Evolutionary conservation across 2,797 vertebrate genomes (phyloP), one percentile per base, ranked within the genome.

Genomic region (Eulemur albifrons): DNA sequence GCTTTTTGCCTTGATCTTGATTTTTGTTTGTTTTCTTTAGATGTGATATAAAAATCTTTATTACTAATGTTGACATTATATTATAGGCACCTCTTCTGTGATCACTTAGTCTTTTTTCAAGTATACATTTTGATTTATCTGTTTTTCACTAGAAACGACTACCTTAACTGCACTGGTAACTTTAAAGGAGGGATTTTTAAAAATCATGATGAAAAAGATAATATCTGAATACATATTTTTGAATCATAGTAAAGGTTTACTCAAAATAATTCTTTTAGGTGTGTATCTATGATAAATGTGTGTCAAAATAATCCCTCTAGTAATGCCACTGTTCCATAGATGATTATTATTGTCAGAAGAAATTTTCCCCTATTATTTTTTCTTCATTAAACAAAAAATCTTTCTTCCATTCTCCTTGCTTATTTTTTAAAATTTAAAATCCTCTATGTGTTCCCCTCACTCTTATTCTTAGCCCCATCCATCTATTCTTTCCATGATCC

Each of bases 11-110:
- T 97, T 94, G 38, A 72, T 91, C 67, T 97, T 91, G 48, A 52
- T 93, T 96, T 97, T 90, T 88, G 8, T 91, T 95, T 96, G 43
- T 81, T 92, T 96, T 95, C 65, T 77, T 80, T 96, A 94, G 57
- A 9, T 88, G 5, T 27, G 70, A 52, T 90, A 87, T 79, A 81
- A 94, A 93, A 57, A 38, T 93, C 61, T 85, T 92, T 92, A 57
- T 91, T 83, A 81, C 45, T 93, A 52, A 94, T 61, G 38, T 94
- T 94, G 69, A 86, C 32, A 69, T 96, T 93, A 21, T 92, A 65
- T 90, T 94, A 80, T 18, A 88, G 70, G 40, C 9, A 85, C 45
- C 48, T 79, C 38, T 92, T 81, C 67, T 96, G 61, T 86, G 67
- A 61, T 90, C 50, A 73, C 20, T 95, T 96, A 61, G 20, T 87